These are phyloP conservation scores for Epinotia ramella DNA, from an alignment of 2,888 invertebrate genomes.

Conservation along the genomic window DNA sequence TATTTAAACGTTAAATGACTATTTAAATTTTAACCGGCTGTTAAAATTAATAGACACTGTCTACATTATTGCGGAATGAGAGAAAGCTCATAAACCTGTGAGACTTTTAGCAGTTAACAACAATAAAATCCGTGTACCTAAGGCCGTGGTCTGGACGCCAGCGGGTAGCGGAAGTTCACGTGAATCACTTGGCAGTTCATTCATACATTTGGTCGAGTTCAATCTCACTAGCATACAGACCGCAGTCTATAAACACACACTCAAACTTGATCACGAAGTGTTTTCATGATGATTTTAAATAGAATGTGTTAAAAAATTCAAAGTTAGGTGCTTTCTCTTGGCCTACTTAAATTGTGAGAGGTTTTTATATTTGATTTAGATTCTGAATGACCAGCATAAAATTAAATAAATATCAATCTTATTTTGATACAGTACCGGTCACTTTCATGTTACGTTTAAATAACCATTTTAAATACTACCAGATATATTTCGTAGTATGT, in stretches of 20 bases:
- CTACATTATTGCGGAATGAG: conserved; percentile 26
- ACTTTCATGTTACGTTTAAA: too few species aligned
- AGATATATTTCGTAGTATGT: too few species aligned
- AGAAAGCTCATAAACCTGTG: conserved; percentile 41
- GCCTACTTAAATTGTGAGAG: not conserved
- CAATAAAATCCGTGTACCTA: not conserved
- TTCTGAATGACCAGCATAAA: not conserved
- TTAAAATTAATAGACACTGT: conserved; percentile 26
- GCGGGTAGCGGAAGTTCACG: too few species aligned
- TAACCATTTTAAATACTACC: too few species aligned
- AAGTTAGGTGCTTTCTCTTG: conserved; percentile 1
- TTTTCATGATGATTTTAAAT: conserved; percentile 1
- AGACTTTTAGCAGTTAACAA: conserved; percentile 13
- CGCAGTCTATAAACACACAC: not conserved
- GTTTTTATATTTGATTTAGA: not conserved
- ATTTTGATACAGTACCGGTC: not conserved
- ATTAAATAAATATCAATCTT: not conserved
- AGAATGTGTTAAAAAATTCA: not conserved
- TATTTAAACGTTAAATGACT: conserved; percentile 8
- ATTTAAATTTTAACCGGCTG: conserved; percentile 30
- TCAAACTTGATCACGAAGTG: not conserved
- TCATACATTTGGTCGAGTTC: too few species aligned
- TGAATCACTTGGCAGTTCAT: too few species aligned
- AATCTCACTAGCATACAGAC: too few species aligned
- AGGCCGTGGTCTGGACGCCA: too few species aligned